These are phyloP conservation scores for Drosophila ercepeae DNA, from an alignment of 1,140 invertebrate genomes.

Conservation along the genomic window DNA sequence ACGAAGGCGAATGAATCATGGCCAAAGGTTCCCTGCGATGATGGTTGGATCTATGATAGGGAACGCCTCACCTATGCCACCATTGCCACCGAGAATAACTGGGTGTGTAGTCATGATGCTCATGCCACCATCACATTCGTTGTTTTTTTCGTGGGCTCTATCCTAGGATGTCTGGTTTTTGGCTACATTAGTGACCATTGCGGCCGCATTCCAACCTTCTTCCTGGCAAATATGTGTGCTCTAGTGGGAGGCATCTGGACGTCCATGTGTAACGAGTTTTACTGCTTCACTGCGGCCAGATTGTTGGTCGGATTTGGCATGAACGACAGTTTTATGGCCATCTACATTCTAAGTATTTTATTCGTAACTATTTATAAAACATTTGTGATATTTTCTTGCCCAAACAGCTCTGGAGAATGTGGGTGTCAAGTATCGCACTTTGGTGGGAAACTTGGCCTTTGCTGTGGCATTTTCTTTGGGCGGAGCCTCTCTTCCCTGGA, in stretches of 20 bases:
- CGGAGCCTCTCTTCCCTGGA: slow-evolving; percentile 90
- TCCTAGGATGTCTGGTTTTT: slow-evolving; percentile 91
- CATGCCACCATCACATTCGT: slow-evolving; percentile 88
- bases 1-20: slow-evolving; percentile 83
- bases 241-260: slow-evolving; percentile 89
- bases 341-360: slow-evolving; percentile 92
- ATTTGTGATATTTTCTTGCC: not conserved
- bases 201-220: slow-evolving; percentile 91
- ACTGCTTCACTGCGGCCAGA: slow-evolving; percentile 89
- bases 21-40: slow-evolving; percentile 86
- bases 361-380: not conserved
- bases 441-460: slow-evolving; percentile 93
- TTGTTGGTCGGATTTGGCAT: slow-evolving; percentile 92
- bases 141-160: slow-evolving; percentile 92
- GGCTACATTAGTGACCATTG: slow-evolving; percentile 92
- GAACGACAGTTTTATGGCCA: slow-evolving; percentile 94
- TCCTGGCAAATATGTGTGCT: slow-evolving; percentile 89
- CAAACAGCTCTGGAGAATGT: slow-evolving; percentile 91
- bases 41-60: slow-evolving; percentile 90
- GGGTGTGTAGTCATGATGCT: slow-evolving; percentile 91
- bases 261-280: slow-evolving; percentile 87
- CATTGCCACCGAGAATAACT: slow-evolving; percentile 91
- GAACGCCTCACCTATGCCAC: slow-evolving; percentile 89
- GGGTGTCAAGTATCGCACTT: slow-evolving; percentile 91
- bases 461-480: slow-evolving; percentile 92